Base-by-base conservation (phyloP, 2,888 invertebrate species). In the Drosophila koepferae region DNA sequence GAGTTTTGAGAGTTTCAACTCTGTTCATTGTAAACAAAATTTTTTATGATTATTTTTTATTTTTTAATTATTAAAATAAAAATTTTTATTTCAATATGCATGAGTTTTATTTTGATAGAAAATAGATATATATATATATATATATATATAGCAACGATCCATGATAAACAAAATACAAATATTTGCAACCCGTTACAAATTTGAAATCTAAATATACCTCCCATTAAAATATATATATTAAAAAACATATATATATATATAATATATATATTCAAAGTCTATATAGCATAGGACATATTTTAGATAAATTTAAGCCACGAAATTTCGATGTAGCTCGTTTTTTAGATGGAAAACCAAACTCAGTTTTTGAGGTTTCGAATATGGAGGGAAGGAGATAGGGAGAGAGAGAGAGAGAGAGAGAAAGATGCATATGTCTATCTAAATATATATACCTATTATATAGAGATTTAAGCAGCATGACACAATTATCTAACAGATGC, bases 311-410 rank as follows among this genome's bases (percentile, higher is more conserved):
- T 74, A 74, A 77, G 51, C 51, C 51, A 60, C 58, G 31, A 63
- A 74, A 76, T 63, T 18, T 71, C 71, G 56, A 51, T 66, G 51
- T 54, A 65, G 65, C 60, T 63, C 49, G 16, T 43, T 70, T 38
- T 44, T 72, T 79, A 80, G 81, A 36, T 51, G 51, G 36, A 51
- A 51, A 34, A 49, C 49, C 6, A 34, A 74, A 82, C 90, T 88
- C 89, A 90, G 90, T 89, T 90, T 85, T 86, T 89, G 90, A 90
- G 90, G 90, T 90, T 90, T 90, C 90, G 59, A 67, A 49, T n/a
- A 54, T 49, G 64, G 31, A 12, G 7, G 9, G 14, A 18, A 14
- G 18, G 49, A 31, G 49, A 4, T 4, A 48, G 28, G 8, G 14
- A 16, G 14, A 23, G 38, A 61, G 64, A 64, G 16, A 75, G 63